Conservation (phyloP, 2,888 invertebrate species). For the Clusia tigrina region DNA sequence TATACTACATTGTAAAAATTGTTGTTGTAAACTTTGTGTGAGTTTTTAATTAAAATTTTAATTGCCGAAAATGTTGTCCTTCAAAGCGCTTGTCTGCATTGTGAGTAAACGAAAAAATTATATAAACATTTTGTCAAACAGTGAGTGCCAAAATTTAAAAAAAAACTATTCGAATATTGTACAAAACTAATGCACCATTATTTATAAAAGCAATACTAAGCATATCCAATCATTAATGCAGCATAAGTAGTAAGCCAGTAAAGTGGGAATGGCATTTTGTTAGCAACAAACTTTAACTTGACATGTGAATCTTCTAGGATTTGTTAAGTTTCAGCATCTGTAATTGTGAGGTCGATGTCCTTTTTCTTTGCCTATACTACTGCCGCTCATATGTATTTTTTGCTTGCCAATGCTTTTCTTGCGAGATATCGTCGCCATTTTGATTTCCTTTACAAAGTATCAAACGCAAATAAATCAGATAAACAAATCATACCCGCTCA, state of each 20-base stretch:
- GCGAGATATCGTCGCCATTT: neutral
- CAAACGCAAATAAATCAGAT: conserved; percentile 13
- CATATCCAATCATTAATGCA: neutral
- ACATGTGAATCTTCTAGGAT: conserved; percentile 20
- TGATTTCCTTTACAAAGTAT: conserved; percentile 7
- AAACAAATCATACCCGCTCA: conserved; percentile 6
- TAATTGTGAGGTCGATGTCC: neutral
- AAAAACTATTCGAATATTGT: too few relatives aligned
- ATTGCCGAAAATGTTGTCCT: conserved; percentile 46
- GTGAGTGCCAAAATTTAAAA: neutral
- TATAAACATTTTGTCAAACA: conserved; percentile 7
- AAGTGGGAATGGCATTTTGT: neutral
- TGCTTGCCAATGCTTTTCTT: neutral
- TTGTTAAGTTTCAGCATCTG: conserved; percentile 8
- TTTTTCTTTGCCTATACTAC: neutral
- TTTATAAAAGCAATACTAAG: neutral
- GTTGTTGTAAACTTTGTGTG: neutral
- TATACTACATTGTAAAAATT: neutral
- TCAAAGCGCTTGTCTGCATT: conserved; percentile 45
- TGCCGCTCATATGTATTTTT: neutral
- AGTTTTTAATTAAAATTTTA: neutral
- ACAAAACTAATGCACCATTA: too few relatives aligned
- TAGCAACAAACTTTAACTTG: conserved; percentile 13
- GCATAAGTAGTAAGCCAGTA: neutral
- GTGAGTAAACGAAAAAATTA: conserved; percentile 43